These are phyloP conservation scores for Scaptodrosophila latifasciaeformis DNA, from an alignment of 2,888 invertebrate genomes.

Conservation along the genomic window DNA sequence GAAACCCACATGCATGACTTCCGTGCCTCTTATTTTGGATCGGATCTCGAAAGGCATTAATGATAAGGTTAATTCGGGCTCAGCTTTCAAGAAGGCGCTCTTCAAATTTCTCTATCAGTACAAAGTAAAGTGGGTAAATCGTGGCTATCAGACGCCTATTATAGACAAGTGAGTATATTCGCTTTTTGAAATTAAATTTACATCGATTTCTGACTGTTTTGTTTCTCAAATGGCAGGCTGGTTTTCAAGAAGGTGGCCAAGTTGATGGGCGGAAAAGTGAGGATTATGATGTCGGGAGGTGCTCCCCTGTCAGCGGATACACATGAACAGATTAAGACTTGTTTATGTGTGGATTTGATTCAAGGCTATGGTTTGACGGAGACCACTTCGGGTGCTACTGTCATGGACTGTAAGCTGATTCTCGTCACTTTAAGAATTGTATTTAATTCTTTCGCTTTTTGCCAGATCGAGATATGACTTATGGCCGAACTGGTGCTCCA, in stretches of 20 bases:
- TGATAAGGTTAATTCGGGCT: conserved; percentile 91
- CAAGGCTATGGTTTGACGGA: conserved; percentile 99
- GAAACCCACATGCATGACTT: conserved; percentile 94
- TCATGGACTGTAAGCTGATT: conserved; percentile 81
- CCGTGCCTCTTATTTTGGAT: conserved; percentile 98
- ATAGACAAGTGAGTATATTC: conserved; percentile 78
- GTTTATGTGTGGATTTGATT: conserved; percentile 91
- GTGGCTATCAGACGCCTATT: conserved; percentile 88
- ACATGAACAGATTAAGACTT: conserved; percentile 93
- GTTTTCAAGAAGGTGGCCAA: conserved; percentile 75
- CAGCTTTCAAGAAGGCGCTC: conserved; percentile 85
- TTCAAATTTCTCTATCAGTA: conserved; percentile 97
- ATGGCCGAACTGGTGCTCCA: conserved; percentile 92
- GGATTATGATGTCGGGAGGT: conserved; percentile 93
- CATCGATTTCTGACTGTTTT: neutral
- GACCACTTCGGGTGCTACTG: conserved; percentile 94
- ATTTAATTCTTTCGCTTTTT: neutral
- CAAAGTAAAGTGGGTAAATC: conserved; percentile 89
- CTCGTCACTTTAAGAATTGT: too few relatives aligned
- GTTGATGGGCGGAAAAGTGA: conserved; percentile 91
- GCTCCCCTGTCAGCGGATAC: conserved; percentile 97
- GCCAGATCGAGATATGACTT: conserved; percentile 75
- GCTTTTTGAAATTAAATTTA: neutral
- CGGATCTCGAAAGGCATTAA: conserved; percentile 97
- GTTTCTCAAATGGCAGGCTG: conserved; percentile 50